Conservation (phyloP, 1,140 invertebrate genomes). For the Yoshiicerus persimilis region DNA sequence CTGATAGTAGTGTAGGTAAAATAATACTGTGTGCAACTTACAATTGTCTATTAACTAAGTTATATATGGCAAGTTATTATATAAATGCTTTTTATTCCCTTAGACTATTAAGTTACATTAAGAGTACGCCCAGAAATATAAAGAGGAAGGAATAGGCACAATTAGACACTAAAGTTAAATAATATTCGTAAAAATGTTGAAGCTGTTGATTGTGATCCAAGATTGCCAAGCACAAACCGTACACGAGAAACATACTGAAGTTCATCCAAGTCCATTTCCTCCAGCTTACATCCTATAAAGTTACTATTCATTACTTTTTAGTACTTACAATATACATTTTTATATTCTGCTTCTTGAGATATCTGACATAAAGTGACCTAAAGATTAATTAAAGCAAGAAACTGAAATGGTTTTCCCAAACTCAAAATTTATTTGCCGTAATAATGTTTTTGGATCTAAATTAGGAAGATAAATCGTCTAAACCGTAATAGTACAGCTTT, state of each 20-base stretch:
- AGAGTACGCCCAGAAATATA: neutral
- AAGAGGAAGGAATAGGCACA: neutral
- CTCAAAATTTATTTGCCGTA: neutral
- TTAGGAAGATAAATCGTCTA: neutral
- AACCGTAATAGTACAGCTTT: neutral
- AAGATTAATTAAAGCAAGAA: neutral
- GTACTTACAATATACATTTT: neutral
- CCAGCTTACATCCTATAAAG: slow-evolving; percentile 6
- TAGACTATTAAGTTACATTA: neutral
- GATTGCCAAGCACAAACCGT: neutral
- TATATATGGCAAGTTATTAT: neutral
- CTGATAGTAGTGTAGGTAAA: no score
- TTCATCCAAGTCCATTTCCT: slow-evolving; percentile 19
- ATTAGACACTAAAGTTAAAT: slow-evolving; percentile 7
- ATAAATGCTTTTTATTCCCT: neutral
- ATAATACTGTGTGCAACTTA: no score
- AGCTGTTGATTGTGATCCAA: slow-evolving; percentile 16
- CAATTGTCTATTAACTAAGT: no score
- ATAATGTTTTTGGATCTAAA: neutral
- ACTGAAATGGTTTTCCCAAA: neutral
- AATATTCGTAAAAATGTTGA: slow-evolving; percentile 4
- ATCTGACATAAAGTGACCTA: neutral
- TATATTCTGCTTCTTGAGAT: neutral
- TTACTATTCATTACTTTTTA: slow-evolving; percentile 10
- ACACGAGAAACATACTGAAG: slow-evolving; percentile 5